These are phyloP conservation scores for Podargus strigoides DNA, from an alignment of 2,797 vertebrate species.

Conservation along the genomic window DNA sequence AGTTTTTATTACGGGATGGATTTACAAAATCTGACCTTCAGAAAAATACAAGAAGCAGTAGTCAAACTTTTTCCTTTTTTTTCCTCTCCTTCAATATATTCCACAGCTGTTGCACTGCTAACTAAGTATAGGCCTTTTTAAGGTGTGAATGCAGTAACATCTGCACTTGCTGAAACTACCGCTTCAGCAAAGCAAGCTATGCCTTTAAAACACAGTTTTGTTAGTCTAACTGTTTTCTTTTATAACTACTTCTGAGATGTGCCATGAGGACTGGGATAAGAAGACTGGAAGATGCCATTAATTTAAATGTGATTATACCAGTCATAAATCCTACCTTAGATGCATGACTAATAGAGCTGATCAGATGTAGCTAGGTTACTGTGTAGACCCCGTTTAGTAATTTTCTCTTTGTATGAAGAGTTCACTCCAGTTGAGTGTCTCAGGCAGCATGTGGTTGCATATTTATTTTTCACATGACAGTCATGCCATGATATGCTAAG, in stretches of 20 bases:
- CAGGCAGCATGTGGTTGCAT: background rate
- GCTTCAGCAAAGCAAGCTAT: background rate
- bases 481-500: background rate
- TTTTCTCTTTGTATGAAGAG: background rate
- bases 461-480: background rate
- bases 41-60: background rate
- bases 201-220: background rate
- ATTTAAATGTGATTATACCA: background rate
- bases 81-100: background rate
- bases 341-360: background rate
- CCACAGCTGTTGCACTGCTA: background rate
- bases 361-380: background rate
- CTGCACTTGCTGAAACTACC: background rate
- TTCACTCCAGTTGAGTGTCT: background rate
- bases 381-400: background rate
- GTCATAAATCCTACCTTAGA: background rate
- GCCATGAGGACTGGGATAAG: background rate
- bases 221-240: background rate
- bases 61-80: background rate
- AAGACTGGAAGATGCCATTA: background rate
- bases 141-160: accelerated
- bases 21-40: background rate
- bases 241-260: background rate
- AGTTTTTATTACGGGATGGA: background rate
- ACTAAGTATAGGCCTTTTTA: background rate